Evolutionary conservation across 2,797 vertebrate genomes (phyloP).

Genomic region (Lepidocolaptes lacrymiger): DNA sequence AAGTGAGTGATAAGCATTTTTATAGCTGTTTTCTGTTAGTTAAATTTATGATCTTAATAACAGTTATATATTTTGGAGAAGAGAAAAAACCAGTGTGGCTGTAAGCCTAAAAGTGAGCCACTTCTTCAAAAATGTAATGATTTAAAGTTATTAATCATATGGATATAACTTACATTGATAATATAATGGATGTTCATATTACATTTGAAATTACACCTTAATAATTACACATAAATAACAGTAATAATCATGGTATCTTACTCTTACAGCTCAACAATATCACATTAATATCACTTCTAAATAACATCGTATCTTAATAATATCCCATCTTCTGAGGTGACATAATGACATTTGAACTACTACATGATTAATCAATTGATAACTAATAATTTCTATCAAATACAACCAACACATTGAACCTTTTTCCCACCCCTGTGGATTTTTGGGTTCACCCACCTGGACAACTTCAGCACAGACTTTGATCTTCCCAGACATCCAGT

Average conservation of each 20-base stretch:
- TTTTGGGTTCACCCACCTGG: slow-evolving; percentile 81
- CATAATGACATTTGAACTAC: not conserved
- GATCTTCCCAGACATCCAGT: slow-evolving; percentile 83
- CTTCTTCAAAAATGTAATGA: not conserved
- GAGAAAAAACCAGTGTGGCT: not conserved
- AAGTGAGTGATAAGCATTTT: not conserved
- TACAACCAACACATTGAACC: rapidly evolving
- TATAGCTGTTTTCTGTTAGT: no score
- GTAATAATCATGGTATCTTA: not conserved
- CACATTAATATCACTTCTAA: not conserved
- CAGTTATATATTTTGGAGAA: not conserved
- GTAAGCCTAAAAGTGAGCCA: not conserved
- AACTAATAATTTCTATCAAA: not conserved
- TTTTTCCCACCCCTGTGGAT: rapidly evolving
- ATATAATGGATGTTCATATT: not conserved
- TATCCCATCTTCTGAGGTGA: not conserved
- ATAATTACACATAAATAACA: not conserved
- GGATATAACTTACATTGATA: not conserved
- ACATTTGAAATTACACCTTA: not conserved
- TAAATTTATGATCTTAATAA: not conserved
- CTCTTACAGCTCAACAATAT: not conserved
- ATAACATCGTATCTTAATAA: not conserved
- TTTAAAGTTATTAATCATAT: not conserved
- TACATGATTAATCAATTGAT: not conserved
- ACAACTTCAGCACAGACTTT: slow-evolving; percentile 71